Evolutionary conservation across 2,797 vertebrate species (phyloP).

Genomic region (Carcharodon carcharias): DNA sequence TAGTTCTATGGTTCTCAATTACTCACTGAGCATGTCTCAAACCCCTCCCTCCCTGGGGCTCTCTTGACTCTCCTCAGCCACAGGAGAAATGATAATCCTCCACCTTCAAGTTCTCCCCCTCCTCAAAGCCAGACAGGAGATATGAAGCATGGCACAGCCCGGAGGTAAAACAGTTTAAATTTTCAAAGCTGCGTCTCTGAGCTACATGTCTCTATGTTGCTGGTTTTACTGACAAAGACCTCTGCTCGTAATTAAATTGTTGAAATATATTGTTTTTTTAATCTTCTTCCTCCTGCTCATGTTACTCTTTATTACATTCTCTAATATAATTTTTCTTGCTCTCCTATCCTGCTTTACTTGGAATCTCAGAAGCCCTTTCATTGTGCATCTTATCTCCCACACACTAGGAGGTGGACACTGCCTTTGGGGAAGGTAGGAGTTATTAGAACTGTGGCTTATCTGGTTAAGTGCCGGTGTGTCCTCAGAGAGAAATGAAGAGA

Average conservation of each 20-base stretch:
- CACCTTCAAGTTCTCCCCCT: background rate
- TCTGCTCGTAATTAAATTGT: background rate
- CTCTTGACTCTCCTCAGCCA: background rate
- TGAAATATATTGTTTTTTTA: conserved; percentile 8
- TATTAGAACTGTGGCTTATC: background rate
- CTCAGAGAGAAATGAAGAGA: background rate
- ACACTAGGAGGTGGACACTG: background rate
- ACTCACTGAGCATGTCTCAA: background rate
- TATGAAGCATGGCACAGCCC: background rate
- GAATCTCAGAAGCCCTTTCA: background rate
- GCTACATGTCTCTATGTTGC: no score
- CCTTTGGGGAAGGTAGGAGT: background rate
- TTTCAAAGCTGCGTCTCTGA: background rate
- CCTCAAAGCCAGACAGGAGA: background rate
- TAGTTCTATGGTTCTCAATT: background rate
- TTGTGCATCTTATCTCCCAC: background rate
- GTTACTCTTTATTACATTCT: conserved; percentile 5
- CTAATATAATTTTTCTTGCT: background rate
- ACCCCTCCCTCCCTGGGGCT: background rate
- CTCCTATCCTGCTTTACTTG: background rate
- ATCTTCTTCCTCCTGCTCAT: background rate
- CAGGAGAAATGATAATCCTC: background rate
- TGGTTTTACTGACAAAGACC: background rate
- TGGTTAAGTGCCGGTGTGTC: background rate
- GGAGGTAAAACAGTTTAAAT: background rate